phyloP scores from a whole-genome alignment of 1,140 invertebrate genomes.

The Drosophila biarmipes region DNA sequence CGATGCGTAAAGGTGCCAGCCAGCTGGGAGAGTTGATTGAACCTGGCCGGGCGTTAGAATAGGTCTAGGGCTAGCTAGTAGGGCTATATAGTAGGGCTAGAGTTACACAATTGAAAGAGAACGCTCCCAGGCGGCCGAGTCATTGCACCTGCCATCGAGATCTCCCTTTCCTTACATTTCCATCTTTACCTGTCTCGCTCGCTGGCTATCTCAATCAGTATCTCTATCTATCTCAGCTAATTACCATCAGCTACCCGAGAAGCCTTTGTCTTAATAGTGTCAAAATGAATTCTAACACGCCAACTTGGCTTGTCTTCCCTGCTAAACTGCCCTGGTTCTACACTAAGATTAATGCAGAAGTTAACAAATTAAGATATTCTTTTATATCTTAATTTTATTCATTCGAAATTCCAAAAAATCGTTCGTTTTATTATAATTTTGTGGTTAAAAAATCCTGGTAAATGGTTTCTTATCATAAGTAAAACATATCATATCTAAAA shows the following conservation, averaged over 20 bases:
- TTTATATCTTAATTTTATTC: neutral
- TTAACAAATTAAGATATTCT: neutral
- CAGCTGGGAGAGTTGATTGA: slow-evolving; percentile 61
- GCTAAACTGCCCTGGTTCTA: neutral
- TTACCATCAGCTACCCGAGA: slow-evolving; percentile 62
- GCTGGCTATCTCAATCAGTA: neutral
- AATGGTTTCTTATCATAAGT: too few species aligned
- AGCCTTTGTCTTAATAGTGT: slow-evolving; percentile 67
- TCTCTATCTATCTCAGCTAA: slow-evolving; percentile 47
- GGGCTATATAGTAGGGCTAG: slow-evolving; percentile 29
- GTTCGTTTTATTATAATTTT: neutral
- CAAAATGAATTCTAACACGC: slow-evolving; percentile 79
- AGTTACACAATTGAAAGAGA: slow-evolving; percentile 80
- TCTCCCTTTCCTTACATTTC: slow-evolving; percentile 38
- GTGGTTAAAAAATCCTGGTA: too few species aligned
- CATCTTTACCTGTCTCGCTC: neutral
- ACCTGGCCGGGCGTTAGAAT: slow-evolving; percentile 55
- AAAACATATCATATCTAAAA: too few species aligned
- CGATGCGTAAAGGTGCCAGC: slow-evolving; percentile 81
- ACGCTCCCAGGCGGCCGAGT: slow-evolving; percentile 59
- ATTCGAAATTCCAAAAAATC: neutral
- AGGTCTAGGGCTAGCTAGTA: slow-evolving; percentile 4
- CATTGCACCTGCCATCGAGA: slow-evolving; percentile 76
- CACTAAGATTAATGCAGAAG: neutral
- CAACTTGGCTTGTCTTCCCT: slow-evolving; percentile 20